Conservation (phyloP, 2,113 vertebrate species). For the Myrmecobius fasciatus region DNA sequence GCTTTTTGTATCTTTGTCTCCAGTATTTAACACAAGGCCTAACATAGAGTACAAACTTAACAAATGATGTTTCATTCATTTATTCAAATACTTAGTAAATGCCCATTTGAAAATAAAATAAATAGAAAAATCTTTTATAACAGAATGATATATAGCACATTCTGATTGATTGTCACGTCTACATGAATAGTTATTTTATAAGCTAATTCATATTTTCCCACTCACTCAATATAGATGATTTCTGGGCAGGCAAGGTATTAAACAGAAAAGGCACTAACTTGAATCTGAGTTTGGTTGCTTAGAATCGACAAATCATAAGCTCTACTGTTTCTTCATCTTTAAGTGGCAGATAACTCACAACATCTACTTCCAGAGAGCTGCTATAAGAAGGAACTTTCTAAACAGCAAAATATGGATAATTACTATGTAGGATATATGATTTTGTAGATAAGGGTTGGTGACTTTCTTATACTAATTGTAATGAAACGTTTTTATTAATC, state of each 20-base stretch:
- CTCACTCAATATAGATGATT: not conserved
- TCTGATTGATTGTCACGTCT: conserved; percentile 8
- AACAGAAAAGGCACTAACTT: not conserved
- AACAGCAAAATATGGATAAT: not conserved
- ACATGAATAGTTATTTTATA: conserved; percentile 23
- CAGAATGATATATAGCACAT: not conserved
- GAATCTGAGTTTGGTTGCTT: not conserved
- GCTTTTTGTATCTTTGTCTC: not conserved
- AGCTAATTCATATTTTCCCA: not conserved
- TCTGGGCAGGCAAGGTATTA: not conserved
- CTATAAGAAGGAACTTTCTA: no score
- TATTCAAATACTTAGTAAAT: not conserved
- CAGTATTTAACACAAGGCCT: not conserved
- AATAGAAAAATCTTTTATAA: conserved; percentile 33
- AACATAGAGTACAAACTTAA: not conserved
- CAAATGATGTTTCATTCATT: not conserved
- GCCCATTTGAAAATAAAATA: not conserved
- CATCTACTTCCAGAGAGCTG: not conserved
- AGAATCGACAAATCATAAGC: not conserved
- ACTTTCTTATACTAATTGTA: not conserved
- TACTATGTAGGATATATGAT: not conserved
- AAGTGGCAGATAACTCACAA: not conserved
- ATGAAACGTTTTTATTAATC: not conserved
- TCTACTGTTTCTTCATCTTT: not conserved
- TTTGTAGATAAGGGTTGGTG: not conserved